These are phyloP conservation scores for Epizoanthus rinbou DNA, from an alignment of 92 coral and sea anemone species.

Conservation along the genomic window DNA sequence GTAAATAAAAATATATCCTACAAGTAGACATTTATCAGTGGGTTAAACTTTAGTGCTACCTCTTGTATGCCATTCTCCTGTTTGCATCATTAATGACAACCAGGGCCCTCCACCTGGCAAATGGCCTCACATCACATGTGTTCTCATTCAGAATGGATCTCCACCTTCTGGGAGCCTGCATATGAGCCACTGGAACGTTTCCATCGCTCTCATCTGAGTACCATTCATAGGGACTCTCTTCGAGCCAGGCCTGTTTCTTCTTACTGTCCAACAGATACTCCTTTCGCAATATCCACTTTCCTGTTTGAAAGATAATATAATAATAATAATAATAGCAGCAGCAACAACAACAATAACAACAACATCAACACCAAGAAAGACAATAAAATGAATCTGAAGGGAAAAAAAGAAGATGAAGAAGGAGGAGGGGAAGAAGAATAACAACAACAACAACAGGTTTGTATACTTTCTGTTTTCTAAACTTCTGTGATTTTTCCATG, in stretches of 20 bases:
- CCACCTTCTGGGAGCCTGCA: conserved; percentile 90
- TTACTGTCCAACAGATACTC: conserved; percentile 78
- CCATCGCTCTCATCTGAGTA: conserved; percentile 37
- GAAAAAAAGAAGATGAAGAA: no score
- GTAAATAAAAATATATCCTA: no score
- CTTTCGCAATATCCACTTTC: conserved; percentile 88
- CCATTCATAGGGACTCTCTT: conserved; percentile 89
- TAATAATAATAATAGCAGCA: not conserved
- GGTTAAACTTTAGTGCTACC: conserved; percentile 41
- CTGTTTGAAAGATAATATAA: conserved; percentile 46
- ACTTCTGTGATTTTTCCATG: no score
- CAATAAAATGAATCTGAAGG: no score
- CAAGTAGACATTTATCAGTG: no score
- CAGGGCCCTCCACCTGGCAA: conserved; percentile 77
- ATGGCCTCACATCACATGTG: conserved; percentile 57
- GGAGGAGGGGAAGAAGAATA: no score
- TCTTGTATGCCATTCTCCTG: conserved; percentile 84
- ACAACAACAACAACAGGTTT: no score
- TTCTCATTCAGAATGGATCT: conserved; percentile 50
- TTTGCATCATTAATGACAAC: conserved; percentile 77
- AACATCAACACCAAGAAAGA: no score
- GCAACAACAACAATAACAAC: no score
- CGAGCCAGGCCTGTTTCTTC: conserved; percentile 76
- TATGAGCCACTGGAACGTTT: conserved; percentile 48
- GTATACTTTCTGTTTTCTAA: no score